Evolutionary conservation across 2,113 vertebrate genomes (phyloP), one percentile per base, ranked within the genome.

Genomic region (Brevimyrus niger): DNA sequence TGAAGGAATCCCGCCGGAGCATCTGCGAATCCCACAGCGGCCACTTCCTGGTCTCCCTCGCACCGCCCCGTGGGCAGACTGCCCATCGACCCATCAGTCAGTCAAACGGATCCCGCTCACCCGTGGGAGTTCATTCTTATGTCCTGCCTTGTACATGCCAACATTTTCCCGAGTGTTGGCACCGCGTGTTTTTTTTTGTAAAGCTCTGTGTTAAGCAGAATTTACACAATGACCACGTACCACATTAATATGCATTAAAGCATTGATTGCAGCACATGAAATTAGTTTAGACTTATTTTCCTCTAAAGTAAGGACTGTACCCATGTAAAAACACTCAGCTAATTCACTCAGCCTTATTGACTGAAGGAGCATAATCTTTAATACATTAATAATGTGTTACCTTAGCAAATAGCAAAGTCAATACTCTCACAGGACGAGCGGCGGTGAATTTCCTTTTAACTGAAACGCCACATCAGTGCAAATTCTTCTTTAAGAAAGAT

Each of bases 341-440:
- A 87, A 53, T 53, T 87, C 85, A 38, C 44, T 87, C 44, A 86
- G 44, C 83, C 27, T 6, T 86, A 86, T 47, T 15, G 48, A 53
- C 50, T 53, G 85, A 17, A 51, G 15, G 48, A 87, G 31, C 31
- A 87, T 87, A 53, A 53, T 53, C 50, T 87, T 87, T 31, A 35
- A 53, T 87, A 87, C 50, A 53, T 51, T 87, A 87, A 87, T 87
- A 51, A 50, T 53, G 38, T 23, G 50, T 86, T 87, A 51, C 50
- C 50, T 87, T 87, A 53, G 15, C 73, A 80, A 55, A 87, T 35
- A 87, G 27, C 47, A 87, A 51, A 31, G 48, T 19, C n/a, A 51
- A 53, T 53, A 55, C 50, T 87, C 50, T 86, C 13, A 3, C 31
- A 38, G 85, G 31, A 42, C 0, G 86, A 80, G 76, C 27, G 48